Base-by-base conservation (phyloP, 1,140 invertebrate species). In the Hetaerina americana region DNA sequence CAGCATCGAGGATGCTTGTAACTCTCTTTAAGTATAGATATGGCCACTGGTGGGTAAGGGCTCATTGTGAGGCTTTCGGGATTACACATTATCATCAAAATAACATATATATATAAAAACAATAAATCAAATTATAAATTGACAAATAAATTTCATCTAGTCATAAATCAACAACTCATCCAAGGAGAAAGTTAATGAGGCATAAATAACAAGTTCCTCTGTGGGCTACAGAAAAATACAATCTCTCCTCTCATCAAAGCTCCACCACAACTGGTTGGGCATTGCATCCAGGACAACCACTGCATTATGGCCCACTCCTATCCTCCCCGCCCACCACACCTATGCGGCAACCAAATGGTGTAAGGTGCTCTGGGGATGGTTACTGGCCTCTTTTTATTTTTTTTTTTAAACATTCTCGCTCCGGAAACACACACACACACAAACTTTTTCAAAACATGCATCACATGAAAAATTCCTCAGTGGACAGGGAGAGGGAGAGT, bases 401-500 rank as follows among this genome's bases (percentile, higher is more conserved):
- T 18, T 12, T n/a, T 57, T 57, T 1, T 57, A 57, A 57, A n/a
- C 40, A 57, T 57, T 57, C 40, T 57, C 40, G 22, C 40, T 57
- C 40, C n/a, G n/a, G 22, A 57, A 57, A 57, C 40, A 57, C 40
- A 57, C 22, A 18, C 40, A 57, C 22, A 18, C 40, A 57, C 40
- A 57, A 18, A 18, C 40, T 18, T 57, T 5, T 57, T 12, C 40
- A 57, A 57, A 57, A 57, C 40, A 57, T 57, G 15, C 40, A 57
- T 57, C 40, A 90, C 88, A 90, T 90, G 79, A 90, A 90, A 82
- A 90, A 90, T 82, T 90, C 89, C 81, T 87, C 86, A 71, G 88
- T 89, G 79, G 88, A 90, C 86, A 88, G 87, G 74, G 88, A 90
- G 77, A 90, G 83, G 82, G 88, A 86, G 84, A 90, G 89, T 90